Percentiles rank a stretch among this genome's conserved stretches.
These are phyloP conservation scores for Xiphorhynchus elegans DNA, from an alignment of 2,113 vertebrate genomes.

Conservation along the genomic window DNA sequence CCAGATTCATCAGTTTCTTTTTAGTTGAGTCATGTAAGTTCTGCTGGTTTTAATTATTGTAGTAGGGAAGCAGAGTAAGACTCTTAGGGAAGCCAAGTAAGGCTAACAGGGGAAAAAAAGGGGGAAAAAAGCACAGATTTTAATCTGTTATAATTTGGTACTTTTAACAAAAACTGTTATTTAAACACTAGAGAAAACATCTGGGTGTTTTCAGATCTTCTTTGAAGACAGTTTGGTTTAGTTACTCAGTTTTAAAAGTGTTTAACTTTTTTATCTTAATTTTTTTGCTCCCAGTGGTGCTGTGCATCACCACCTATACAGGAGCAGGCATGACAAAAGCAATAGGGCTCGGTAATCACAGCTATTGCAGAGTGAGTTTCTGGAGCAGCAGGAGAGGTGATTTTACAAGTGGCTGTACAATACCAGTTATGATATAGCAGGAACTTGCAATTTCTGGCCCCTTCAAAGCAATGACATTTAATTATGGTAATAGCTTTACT, in stretches of 20 bases:
- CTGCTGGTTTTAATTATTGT: background rate
- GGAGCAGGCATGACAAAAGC: background rate
- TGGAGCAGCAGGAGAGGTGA: slow-evolving; percentile 70
- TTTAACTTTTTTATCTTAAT: background rate
- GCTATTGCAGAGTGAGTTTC: slow-evolving; percentile 47
- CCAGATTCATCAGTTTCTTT: background rate
- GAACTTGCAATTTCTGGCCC: slow-evolving; percentile 59
- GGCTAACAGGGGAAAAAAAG: background rate
- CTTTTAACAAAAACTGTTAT: background rate
- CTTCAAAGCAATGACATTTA: slow-evolving; percentile 71
- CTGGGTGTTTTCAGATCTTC: background rate
- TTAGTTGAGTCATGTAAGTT: background rate
- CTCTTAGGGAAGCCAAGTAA: background rate
- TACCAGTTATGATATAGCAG: slow-evolving; percentile 58
- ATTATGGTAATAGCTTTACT: slow-evolving; percentile 69
- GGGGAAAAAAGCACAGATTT: background rate
- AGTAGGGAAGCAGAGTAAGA: background rate
- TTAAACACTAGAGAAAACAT: background rate
- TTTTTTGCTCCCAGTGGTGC: background rate
- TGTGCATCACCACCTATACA: background rate
- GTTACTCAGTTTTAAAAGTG: background rate
- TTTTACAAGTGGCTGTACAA: slow-evolving; percentile 68
- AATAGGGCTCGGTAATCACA: slow-evolving; percentile 1
- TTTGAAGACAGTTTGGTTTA: background rate
- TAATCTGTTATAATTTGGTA: background rate